phyloP scores from a whole-genome alignment of 2,797 vertebrate species.

The Sebastes vulpes region DNA sequence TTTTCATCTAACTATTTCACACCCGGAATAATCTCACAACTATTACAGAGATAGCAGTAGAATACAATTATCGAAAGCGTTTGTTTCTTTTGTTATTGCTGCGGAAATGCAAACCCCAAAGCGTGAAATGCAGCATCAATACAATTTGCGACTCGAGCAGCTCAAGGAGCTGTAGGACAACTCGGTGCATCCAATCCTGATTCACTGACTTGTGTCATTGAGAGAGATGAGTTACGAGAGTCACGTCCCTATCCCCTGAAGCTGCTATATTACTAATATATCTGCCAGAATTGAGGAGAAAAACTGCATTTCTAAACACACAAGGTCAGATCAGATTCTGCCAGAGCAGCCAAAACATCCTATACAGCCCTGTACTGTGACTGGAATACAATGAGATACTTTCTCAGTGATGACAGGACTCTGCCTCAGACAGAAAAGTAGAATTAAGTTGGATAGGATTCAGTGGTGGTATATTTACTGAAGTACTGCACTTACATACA shows the following conservation, averaged over 20 bases:
- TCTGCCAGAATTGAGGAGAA: constrained; percentile 10
- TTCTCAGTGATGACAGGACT: neutral
- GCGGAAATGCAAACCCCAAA: neutral
- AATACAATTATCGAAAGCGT: neutral
- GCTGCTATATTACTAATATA: constrained; percentile 13
- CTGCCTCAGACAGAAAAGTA: neutral
- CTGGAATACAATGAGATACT: constrained; percentile 5
- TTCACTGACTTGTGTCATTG: constrained; percentile 45
- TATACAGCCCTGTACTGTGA: neutral
- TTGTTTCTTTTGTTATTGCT: neutral
- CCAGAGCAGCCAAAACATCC: constrained; percentile 10
- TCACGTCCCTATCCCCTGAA: constrained; percentile 3
- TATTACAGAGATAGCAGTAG: neutral
- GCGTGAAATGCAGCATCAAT: neutral
- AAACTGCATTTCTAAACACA: constrained; percentile 2
- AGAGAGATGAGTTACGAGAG: constrained; percentile 33
- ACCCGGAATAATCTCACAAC: neutral
- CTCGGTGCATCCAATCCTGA: neutral
- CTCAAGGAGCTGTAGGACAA: constrained; percentile 3
- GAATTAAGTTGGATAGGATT: neutral
- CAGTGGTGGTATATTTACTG: neutral
- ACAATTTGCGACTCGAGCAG: neutral
- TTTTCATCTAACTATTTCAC: neutral
- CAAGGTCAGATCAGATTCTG: constrained; percentile 38
- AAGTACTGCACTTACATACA: neutral